Conservation (phyloP, 23 tunicate genomes). For the Trididemnum miniatum region DNA sequence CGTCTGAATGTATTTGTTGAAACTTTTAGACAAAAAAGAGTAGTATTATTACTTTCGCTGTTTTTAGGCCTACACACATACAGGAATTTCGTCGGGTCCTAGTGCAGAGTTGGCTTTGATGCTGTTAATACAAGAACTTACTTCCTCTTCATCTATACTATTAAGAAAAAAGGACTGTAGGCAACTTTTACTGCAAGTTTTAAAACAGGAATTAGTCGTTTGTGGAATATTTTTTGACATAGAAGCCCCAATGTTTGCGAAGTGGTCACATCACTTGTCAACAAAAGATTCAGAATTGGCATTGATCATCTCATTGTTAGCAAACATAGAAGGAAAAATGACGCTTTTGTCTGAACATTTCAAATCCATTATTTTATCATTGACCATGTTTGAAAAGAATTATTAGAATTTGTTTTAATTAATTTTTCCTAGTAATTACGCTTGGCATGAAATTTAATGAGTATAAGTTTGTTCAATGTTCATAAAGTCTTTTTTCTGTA, state of each 20-base stretch:
- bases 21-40: neutral
- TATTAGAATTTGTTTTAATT: too few relatives aligned
- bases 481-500: too few relatives aligned
- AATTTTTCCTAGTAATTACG: too few relatives aligned
- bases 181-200: neutral
- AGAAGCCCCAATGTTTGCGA: neutral
- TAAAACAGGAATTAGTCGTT: neutral
- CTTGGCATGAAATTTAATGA: too few relatives aligned
- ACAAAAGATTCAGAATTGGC: neutral
- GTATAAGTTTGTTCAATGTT: too few relatives aligned
- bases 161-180: neutral
- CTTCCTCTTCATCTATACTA: neutral
- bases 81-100: neutral
- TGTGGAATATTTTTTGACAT: neutral
- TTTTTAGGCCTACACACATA: too few relatives aligned
- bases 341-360: too few relatives aligned
- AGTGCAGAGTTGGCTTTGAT: neutral
- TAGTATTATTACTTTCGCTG: neutral
- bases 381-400: too few relatives aligned
- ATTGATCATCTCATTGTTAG: too few relatives aligned
- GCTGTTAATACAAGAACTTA: neutral
- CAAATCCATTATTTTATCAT: too few relatives aligned
- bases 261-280: neutral
- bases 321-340: too few relatives aligned
- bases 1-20: too few relatives aligned